Evolutionary conservation across 2,797 vertebrate species (phyloP), one percentile per base, ranked within the genome.

Genomic region (Schizothorax lantsangensis): DNA sequence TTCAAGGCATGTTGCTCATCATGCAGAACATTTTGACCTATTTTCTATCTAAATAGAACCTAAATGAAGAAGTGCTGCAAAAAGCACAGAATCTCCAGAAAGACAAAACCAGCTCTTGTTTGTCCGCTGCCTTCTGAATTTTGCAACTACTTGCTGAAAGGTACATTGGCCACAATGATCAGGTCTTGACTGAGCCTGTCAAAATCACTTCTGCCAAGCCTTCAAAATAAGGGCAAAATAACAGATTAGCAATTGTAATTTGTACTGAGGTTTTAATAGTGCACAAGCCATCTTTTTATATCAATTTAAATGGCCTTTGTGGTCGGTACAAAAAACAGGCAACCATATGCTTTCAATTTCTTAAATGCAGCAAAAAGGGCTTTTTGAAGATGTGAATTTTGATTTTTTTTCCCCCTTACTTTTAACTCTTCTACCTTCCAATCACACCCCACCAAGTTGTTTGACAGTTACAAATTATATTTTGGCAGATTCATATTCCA

Each of bases 161-260:
- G 75, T 86, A 57, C 38, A 79, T n/a, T 47, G 45, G 77, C 62
- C 81, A 49, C 84, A 82, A 43, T 38, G 74, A 75, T 86, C 72
- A 69, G 40, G 57, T 77, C 77, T 62, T 87, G 85, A 90, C 79
- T 87, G 80, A 77, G 71, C 75, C 78, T 83, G 79, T 90, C 86
- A 83, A 79, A 87, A 82, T 86, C 71, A 80, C 43, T 77, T 36
- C 59, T 72, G 88, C 82, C 79, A 86, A 87, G 68, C 5, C 79
- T 86, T 89, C 89, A 89, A 84, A 90, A 89, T 54, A 89, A 94
- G 91, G 91, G 89, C 93, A 94, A 71, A 94, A 94, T 93, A 94
- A 94, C 94, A 95, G 94, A 95, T 95, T 94, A 95, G 90, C 91
- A 84, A 87, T 88, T 92, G 89, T 95, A 94, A 96, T 95, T 95